These are phyloP conservation scores for Plagiodera versicolora DNA, from an alignment of 2,888 invertebrate species.

Conservation along the genomic window DNA sequence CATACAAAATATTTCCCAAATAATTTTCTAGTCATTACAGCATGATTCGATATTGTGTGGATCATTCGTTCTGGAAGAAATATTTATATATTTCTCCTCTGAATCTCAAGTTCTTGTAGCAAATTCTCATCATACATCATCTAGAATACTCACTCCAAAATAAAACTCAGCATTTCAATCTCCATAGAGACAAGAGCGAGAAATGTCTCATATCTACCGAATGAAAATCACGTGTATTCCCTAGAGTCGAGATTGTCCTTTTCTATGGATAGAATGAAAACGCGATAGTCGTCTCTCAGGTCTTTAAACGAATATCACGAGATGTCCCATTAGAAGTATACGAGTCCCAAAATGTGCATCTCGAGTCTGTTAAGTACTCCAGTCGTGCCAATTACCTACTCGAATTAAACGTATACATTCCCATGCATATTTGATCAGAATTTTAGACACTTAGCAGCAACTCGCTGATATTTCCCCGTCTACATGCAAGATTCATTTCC, in stretches of 20 bases:
- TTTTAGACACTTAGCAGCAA: not conserved
- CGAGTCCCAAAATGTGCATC: not conserved
- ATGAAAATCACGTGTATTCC: not conserved
- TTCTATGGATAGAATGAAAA: not conserved
- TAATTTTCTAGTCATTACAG: no score
- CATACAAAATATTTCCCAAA: no score
- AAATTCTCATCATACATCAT: no score
- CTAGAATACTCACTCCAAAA: no score
- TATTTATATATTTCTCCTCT: no score
- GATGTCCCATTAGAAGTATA: not conserved
- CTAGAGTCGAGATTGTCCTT: not conserved
- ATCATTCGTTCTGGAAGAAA: no score
- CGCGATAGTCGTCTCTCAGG: not conserved
- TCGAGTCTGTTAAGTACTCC: not conserved
- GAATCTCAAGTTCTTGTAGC: no score
- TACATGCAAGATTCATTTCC: not conserved
- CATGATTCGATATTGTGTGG: no score
- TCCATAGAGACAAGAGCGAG: not conserved
- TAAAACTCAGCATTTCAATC: not conserved
- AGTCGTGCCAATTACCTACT: not conserved
- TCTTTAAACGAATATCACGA: not conserved
- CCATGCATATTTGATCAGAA: slow-evolving; percentile 1
- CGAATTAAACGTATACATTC: slow-evolving; percentile 1
- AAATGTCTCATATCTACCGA: not conserved
- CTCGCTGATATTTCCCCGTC: not conserved